Base-by-base conservation (phyloP, 2,113 vertebrate genomes). In the Arenaria interpres region DNA sequence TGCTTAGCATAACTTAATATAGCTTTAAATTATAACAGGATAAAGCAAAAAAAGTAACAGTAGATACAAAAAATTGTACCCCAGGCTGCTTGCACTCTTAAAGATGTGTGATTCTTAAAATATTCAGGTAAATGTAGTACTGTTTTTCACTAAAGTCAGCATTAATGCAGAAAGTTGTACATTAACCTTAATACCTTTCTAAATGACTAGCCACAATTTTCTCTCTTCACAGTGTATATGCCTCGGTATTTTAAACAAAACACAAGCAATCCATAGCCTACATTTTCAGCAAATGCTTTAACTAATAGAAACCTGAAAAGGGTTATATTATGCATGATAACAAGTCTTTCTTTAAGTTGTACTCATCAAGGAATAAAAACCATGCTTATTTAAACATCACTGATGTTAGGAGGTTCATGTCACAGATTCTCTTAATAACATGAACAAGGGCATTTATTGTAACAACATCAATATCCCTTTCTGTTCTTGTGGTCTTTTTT, bases 1-100 rank as follows among this genome's bases (percentile, higher is more conserved):
- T 74, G 16, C 39, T 82, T 97, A 91, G 66, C 54, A 77, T 85
- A 33, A 74, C 23, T 90, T 92, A 90, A 57, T 50, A 97, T 7
- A 78, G 51, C 17, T 94, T 87, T 76, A 94, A 85, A 72, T 76
- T 84, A 23, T 86, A 74, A 88, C 50, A 87, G 14, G 46, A 80
- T 89, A 76, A 74, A 91, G 10, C 10, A 13, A 88, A 85, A 89
- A 85, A 69, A 28, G 53, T 9, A 18, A 6, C 2, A 48, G 25
- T 78, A 69, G 32, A 85, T 73, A 8, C 9, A 82, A 94, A 78
- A 78, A 50, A 22, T 9, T 59, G 12, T 64, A 60, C 24, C 17
- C 20, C 7, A 39, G 68, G 46, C 64, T 86, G 20, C 20, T 7
- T 80, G 23, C n/a, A 51, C 22, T 67, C 72, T 32, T 80, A 85